phyloP scores from a whole-genome alignment of 2,888 invertebrate genomes.

The Metellina segmentata region DNA sequence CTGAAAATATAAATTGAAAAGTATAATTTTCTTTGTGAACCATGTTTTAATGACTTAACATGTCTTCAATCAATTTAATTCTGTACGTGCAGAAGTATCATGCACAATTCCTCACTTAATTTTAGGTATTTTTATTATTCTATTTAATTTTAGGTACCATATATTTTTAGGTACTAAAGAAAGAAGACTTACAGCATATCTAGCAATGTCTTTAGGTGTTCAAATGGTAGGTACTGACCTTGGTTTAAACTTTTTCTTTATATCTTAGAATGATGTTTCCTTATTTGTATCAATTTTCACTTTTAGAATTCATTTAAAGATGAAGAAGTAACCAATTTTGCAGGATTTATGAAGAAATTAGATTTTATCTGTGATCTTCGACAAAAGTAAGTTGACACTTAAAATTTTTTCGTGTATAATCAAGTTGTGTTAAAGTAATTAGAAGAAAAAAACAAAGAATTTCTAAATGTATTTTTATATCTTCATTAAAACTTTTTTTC shows the following conservation, averaged over 20 bases:
- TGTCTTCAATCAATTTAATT: too few species aligned
- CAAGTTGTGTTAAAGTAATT: background rate
- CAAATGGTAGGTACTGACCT: conserved; percentile 83
- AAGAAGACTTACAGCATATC: conserved; percentile 85
- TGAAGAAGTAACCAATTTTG: conserved; percentile 85
- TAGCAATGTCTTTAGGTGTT: conserved; percentile 86
- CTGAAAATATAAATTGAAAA: too few species aligned
- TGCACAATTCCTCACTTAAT: too few species aligned
- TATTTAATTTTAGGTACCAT: background rate
- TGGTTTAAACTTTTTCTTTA: background rate
- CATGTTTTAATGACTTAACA: too few species aligned
- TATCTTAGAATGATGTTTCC: background rate
- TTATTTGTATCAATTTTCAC: background rate
- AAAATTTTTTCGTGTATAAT: background rate
- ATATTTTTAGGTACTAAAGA: conserved; percentile 83
- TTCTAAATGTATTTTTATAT: background rate
- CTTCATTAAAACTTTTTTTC: background rate
- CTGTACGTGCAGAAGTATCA: too few species aligned
- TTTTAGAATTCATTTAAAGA: conserved; percentile 82
- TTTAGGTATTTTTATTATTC: too few species aligned
- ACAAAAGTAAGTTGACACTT: conserved; percentile 79
- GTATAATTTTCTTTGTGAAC: too few species aligned
- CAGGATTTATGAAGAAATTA: conserved; percentile 85
- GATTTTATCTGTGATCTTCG: conserved; percentile 85
- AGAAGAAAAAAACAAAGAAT: background rate